Evolutionary conservation across 2,797 vertebrate species (phyloP).

Genomic region (Propithecus perrieri): DNA sequence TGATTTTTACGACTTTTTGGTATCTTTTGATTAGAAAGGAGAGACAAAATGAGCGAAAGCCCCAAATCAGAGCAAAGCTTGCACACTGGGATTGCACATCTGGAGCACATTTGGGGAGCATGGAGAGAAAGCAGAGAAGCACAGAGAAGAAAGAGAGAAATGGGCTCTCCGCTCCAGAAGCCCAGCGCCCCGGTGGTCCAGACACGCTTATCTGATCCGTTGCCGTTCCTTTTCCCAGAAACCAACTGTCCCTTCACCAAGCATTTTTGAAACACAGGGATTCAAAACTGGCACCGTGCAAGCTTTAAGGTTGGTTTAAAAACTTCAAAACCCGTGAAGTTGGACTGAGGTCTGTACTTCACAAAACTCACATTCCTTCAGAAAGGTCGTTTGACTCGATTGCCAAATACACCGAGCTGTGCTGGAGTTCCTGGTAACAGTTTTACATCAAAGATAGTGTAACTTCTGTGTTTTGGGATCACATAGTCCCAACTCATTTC

Average conservation of each 20-base stretch:
- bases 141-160: neutral
- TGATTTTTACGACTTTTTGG: neutral
- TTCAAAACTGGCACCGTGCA: neutral
- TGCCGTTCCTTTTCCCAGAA: slow-evolving; percentile 36
- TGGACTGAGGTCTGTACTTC: slow-evolving; percentile 48
- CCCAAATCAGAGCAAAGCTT: neutral
- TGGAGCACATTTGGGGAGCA: neutral
- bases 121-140: neutral
- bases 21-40: neutral
- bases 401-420: neutral
- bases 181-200: neutral
- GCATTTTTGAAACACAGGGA: neutral
- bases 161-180: neutral
- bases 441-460: slow-evolving; percentile 24
- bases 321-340: slow-evolving; percentile 41
- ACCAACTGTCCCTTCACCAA: neutral
- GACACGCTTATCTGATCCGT: neutral
- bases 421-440: neutral
- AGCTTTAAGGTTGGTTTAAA: slow-evolving; percentile 52
- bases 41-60: slow-evolving; percentile 2
- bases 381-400: slow-evolving; percentile 37
- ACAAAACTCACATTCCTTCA: slow-evolving; percentile 39
- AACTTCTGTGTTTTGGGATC: neutral
- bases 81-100: neutral
- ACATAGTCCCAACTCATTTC: neutral